A percentile compares a stretch with the other conserved stretches of the same genome.
phyloP scores from a whole-genome alignment of 2,797 vertebrate genomes.

The Dipus sagitta region DNA sequence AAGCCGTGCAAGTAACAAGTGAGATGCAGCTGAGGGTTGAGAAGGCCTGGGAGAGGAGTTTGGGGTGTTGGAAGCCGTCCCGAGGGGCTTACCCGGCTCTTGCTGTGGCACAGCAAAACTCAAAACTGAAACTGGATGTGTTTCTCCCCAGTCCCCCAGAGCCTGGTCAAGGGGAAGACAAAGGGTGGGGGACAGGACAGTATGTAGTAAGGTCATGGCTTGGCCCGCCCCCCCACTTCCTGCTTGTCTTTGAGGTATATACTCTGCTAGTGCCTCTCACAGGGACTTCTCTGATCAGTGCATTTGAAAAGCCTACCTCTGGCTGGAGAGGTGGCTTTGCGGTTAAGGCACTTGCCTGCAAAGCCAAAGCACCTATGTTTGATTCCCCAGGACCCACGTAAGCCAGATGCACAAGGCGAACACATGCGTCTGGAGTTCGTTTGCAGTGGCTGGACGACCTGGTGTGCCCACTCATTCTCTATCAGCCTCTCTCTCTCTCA shows the following conservation, averaged over 20 bases:
- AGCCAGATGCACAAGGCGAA: too few species aligned
- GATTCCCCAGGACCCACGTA: too few species aligned
- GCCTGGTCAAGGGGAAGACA: not conserved
- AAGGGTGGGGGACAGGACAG: not conserved
- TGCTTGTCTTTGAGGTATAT: not conserved
- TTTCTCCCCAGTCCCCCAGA: not conserved
- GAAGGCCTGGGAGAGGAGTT: not conserved
- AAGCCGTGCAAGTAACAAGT: conserved; percentile 1
- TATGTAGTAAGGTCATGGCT: not conserved
- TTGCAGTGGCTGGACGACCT: too few species aligned
- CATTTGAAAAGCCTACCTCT: not conserved
- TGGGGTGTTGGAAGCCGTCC: conserved; percentile 36
- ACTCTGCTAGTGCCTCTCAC: not conserved
- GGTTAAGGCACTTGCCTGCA: too few species aligned
- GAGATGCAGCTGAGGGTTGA: not conserved
- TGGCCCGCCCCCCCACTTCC: not conserved
- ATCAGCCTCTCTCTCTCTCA: too few species aligned
- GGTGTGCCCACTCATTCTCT: too few species aligned
- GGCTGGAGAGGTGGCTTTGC: too few species aligned
- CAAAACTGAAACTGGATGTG: not conserved
- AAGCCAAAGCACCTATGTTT: too few species aligned
- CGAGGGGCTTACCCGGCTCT: not conserved
- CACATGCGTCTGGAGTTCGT: too few species aligned
- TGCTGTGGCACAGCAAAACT: not conserved
- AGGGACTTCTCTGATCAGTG: not conserved